Evolutionary conservation across 1,140 invertebrate species (phyloP).

Genomic region (Drosophila subpulchrella): DNA sequence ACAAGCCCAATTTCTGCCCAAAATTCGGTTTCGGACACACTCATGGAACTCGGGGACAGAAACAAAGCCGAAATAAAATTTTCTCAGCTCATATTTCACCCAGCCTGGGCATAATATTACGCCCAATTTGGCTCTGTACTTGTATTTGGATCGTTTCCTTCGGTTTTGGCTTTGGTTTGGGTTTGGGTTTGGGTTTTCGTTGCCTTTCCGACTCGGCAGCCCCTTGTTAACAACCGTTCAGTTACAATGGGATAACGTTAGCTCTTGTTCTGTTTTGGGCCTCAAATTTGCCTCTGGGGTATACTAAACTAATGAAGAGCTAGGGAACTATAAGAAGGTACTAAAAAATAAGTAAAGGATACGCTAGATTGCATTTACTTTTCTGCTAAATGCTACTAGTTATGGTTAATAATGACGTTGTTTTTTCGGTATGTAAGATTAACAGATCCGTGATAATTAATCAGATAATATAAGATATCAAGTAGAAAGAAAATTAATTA

Average conservation of each 20-base stretch:
- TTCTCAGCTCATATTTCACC: constrained; percentile 81
- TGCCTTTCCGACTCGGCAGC: constrained; percentile 53
- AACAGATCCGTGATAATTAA: no score
- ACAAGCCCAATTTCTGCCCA: neutral
- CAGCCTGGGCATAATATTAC: constrained; percentile 73
- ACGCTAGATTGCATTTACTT: neutral
- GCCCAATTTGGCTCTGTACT: constrained; percentile 71
- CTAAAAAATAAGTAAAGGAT: neutral
- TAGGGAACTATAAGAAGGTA: neutral
- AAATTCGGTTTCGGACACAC: neutral
- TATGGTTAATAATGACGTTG: neutral
- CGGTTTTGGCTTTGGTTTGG: constrained; percentile 7
- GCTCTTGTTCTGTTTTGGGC: constrained; percentile 56
- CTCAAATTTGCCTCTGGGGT: constrained; percentile 6
- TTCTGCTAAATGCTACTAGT: no score
- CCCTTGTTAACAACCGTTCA: constrained; percentile 77
- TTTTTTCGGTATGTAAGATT: no score
- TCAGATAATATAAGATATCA: no score
- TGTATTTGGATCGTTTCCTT: constrained; percentile 50
- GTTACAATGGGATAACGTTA: constrained; percentile 75
- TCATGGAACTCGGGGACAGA: constrained; percentile 30
- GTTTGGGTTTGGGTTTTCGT: neutral
- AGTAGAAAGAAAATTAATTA: no score
- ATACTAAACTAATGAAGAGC: neutral
- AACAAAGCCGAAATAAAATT: constrained; percentile 74